Evolutionary conservation across 1,140 invertebrate species (phyloP), one percentile per base, ranked within the genome.

Genomic region (Platyscapa corneri): DNA sequence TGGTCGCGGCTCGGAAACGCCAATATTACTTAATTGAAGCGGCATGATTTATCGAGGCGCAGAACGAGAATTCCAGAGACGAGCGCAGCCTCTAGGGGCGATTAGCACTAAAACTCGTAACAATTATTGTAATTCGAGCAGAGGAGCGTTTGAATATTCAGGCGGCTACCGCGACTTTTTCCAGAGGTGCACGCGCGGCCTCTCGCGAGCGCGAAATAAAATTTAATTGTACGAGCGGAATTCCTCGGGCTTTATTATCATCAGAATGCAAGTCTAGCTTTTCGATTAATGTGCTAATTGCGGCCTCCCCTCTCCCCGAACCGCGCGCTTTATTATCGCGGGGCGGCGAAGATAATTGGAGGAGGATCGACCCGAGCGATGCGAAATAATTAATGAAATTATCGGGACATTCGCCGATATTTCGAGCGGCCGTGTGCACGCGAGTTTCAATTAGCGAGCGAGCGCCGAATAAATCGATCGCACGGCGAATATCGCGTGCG

Each of bases 401-500:
- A 46, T 53, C 30, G 6, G 23, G 0, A 42, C 42, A 39, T 74
- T 74, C 20, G 10, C 5, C 42, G n/a, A 34, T 12, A 67, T 60
- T n/a, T 12, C 37, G 18, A 39, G 32, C 18, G n/a, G 37, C 46
- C 6, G 30, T 72, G 32, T 6, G 39, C 49, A 7, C 18, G 53
- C 39, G 75, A 27, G 14, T 84, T 79, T 80, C 83, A 74, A 79
- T 84, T 79, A 79, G 77, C 76, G 16, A 46, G 56, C 3, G 56
- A 34, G 70, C 49, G 8, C 18, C 49, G 46, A 79, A 79, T 79
- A 49, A 72, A 84, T 70, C 46, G 76, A 84, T 84, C 49, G 42
- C 42, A 12, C 42, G 12, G 12, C 42, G 42, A 46, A 46, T 46
- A 92, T 93, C 91, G 91, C 92, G 92, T 93, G 92, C 91, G 89